A percentile compares a stretch with the other conserved stretches of the same genome.
These are phyloP conservation scores for Furnarius figulus DNA, from an alignment of 2,113 vertebrate species.

Conservation along the genomic window DNA sequence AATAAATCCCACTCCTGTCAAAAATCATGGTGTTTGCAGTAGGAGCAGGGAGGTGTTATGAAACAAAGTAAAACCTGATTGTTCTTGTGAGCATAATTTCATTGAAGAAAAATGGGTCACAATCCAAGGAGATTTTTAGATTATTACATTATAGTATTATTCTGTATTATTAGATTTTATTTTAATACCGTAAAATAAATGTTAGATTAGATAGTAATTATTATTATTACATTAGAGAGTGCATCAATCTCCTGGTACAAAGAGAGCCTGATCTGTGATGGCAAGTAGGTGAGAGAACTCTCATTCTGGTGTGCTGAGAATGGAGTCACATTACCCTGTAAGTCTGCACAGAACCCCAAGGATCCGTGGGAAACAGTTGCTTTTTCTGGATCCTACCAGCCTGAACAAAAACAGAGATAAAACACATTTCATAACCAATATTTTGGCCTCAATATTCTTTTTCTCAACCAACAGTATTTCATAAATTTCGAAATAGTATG, in stretches of 20 bases:
- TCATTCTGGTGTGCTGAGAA: neutral
- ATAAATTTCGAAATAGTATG: neutral
- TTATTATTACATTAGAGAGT: neutral
- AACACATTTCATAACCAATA: neutral
- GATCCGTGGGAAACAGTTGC: neutral
- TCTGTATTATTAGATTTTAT: neutral
- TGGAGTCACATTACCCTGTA: accelerated
- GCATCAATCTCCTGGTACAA: accelerated
- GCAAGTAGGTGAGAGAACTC: neutral
- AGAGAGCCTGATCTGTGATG: neutral
- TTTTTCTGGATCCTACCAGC: neutral
- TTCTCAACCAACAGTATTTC: neutral
- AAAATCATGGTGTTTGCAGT: neutral
- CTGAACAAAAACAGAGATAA: neutral
- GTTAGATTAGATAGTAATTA: neutral
- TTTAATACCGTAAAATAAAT: neutral
- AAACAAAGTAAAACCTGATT: neutral
- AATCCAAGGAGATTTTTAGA: neutral
- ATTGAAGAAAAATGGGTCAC: neutral
- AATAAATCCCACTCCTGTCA: neutral
- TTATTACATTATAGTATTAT: neutral
- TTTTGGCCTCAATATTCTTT: neutral
- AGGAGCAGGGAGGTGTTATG: neutral
- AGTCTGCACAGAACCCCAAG: neutral
- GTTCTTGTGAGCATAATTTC: neutral